A percentile compares a stretch with the other conserved stretches of the same genome.
These are phyloP conservation scores for Passerculus sandwichensis DNA, from an alignment of 2,797 vertebrate genomes.

Conservation along the genomic window DNA sequence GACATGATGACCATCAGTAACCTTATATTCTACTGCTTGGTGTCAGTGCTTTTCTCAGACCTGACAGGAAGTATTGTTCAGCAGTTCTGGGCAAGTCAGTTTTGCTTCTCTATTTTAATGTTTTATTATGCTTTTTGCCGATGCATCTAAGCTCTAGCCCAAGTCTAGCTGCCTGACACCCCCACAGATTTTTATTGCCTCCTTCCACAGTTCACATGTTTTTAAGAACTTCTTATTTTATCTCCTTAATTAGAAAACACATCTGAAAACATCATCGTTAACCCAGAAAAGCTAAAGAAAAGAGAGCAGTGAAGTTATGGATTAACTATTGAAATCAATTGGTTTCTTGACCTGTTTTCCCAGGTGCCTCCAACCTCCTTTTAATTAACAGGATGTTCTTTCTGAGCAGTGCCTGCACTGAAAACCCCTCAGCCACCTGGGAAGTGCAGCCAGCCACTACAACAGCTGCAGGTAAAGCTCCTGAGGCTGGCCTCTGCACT, in stretches of 20 bases:
- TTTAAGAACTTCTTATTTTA: background rate
- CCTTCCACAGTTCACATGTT: background rate
- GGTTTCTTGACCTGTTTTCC: background rate
- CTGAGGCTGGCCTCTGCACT: background rate
- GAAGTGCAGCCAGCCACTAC: background rate
- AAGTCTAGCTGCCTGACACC: background rate
- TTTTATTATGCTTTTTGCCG: background rate
- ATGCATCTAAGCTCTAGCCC: background rate
- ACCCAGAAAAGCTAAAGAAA: background rate
- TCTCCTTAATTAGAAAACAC: background rate
- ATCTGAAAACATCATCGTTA: background rate
- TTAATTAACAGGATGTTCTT: background rate
- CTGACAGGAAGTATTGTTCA: conserved; percentile 39
- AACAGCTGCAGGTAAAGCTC: background rate
- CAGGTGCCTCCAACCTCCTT: background rate
- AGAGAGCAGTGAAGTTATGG: background rate
- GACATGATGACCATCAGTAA: background rate
- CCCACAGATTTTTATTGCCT: background rate
- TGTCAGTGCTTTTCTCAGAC: background rate
- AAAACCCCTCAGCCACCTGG: background rate
- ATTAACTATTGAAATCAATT: background rate
- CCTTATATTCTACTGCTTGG: background rate
- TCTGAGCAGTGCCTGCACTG: background rate
- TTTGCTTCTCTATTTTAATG: conserved; percentile 37
- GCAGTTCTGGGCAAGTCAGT: background rate